Evolutionary conservation across 2,113 vertebrate species (phyloP), one percentile per base, ranked within the genome.

Genomic region (Vidua macroura): DNA sequence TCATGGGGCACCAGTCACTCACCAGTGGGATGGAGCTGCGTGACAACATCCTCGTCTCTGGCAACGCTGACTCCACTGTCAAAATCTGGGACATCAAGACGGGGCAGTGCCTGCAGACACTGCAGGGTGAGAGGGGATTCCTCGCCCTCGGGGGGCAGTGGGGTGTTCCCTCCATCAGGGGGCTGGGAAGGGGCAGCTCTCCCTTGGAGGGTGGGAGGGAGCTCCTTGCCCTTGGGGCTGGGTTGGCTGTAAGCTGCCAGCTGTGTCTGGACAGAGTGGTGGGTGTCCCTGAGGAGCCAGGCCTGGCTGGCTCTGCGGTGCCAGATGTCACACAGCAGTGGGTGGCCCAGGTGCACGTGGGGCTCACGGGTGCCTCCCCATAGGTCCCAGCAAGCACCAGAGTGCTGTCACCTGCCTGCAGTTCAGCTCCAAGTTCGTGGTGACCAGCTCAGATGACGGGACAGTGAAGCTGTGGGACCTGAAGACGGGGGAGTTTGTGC

Each of bases 61-160:
- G 97, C 58, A 98, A 98, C 0, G 97, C 97, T 0, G 97, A 98
- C 83, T 97, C 97, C 81, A 98, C 97, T 0, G 97, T 97, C 91
- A 98, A 98, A 68, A 97, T 98, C 90, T 98, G 97, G 97, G 97
- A 98, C 83, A 98, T 98, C 86, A 97, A 97, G 53, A 97, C 97
- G 0, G 97, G 97, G 11, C 97, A 97, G 89, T 97, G 97, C 48
- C 84, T 98, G 88, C 97, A 97, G 19, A 98, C 97, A 0, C 91
- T 98, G 86, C 97, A 97, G 91, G 97, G 97, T 97, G 60, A 83
- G 97, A 11, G 21, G 20, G 15, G 13, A 21, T n/a, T 70, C 12
- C 60, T 69, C 33, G 12, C 4, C 22, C 23, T 1, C 2, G 15
- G 30, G 6, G 12, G 22, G 22, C 12, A 37, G 46, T 1, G 5